Conservation (phyloP, 2,113 vertebrate genomes). For the Puntigrus tetrazona region DNA sequence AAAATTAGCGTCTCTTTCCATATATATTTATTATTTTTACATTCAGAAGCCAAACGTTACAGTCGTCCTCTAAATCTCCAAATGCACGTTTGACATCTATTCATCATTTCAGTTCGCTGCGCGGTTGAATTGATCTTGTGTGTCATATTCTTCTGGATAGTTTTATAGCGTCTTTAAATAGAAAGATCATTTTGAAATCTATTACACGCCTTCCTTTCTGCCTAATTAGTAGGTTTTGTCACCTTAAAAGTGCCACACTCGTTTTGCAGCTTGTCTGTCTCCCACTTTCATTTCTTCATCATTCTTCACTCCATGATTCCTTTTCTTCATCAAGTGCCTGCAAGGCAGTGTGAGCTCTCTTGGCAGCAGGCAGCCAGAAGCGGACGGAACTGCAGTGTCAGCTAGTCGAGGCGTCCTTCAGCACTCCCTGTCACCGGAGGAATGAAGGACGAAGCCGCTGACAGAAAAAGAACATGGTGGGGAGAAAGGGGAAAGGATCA, state of each 20-base stretch:
- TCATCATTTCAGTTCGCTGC: neutral
- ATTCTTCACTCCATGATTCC: slow-evolving; percentile 91
- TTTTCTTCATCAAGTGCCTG: slow-evolving; percentile 80
- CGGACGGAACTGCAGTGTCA: slow-evolving; percentile 77
- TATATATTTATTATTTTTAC: neutral
- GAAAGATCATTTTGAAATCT: neutral
- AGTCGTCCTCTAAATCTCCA: neutral
- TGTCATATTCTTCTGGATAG: too few relatives aligned
- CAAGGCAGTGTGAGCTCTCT: slow-evolving; percentile 65
- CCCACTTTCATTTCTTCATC: slow-evolving; percentile 84
- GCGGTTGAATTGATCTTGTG: neutral
- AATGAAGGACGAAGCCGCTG: slow-evolving; percentile 70
- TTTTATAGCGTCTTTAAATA: neutral
- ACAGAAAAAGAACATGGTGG: slow-evolving; percentile 59
- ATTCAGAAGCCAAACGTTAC: neutral
- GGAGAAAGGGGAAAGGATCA: slow-evolving; percentile 48
- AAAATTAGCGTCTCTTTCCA: neutral
- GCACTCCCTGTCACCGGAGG: slow-evolving; percentile 56
- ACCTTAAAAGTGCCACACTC: slow-evolving; percentile 66
- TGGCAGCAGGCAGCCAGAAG: slow-evolving; percentile 69
- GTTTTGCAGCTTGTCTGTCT: slow-evolving; percentile 71
- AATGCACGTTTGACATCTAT: neutral
- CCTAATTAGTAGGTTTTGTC: slow-evolving; percentile 65
- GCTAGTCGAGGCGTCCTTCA: slow-evolving; percentile 71
- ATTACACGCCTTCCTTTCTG: slow-evolving; percentile 38